Evolutionary conservation across 2,888 invertebrate species (phyloP).

Genomic region (Drosophila neonasuta): DNA sequence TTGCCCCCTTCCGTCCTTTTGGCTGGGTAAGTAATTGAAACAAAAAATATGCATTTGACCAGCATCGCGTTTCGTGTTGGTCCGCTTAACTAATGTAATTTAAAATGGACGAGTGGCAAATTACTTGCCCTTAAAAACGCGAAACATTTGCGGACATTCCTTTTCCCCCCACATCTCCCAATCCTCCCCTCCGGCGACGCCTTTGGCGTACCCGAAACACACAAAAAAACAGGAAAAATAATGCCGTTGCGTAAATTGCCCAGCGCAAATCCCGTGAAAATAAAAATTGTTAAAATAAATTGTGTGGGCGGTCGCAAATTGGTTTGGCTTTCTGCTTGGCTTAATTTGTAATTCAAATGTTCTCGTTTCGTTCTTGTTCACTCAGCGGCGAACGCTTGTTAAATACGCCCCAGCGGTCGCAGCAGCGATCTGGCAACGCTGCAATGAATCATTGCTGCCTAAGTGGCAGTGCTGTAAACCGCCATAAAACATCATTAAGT

Average conservation of each 20-base stretch:
- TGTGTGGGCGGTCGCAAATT: conserved; percentile 71
- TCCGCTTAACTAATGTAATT: conserved; percentile 71
- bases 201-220: conserved; percentile 1
- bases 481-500: conserved; percentile 25
- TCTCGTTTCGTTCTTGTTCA: conserved; percentile 11
- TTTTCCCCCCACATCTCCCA: neutral
- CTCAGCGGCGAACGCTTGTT: conserved; percentile 22
- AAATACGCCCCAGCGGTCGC: conserved; percentile 18
- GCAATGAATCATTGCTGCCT: conserved; percentile 27
- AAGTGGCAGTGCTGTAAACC: conserved; percentile 10
- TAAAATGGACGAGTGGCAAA: conserved; percentile 76
- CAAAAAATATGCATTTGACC: conserved; percentile 72
- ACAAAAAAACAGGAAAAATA: conserved; percentile 33
- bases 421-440: conserved; percentile 46
- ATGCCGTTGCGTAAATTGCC: conserved; percentile 66
- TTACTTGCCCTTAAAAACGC: conserved; percentile 68
- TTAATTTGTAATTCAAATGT: conserved; percentile 75
- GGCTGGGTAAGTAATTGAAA: conserved; percentile 65
- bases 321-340: conserved; percentile 64
- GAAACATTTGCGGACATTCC: conserved; percentile 34
- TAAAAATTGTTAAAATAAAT: conserved; percentile 69
- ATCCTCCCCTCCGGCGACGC: neutral
- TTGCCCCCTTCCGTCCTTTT: neutral
- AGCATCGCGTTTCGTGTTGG: conserved; percentile 36
- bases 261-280: conserved; percentile 66